Conservation (phyloP, 1,140 invertebrate species). For the Heliothis subflexa region DNA sequence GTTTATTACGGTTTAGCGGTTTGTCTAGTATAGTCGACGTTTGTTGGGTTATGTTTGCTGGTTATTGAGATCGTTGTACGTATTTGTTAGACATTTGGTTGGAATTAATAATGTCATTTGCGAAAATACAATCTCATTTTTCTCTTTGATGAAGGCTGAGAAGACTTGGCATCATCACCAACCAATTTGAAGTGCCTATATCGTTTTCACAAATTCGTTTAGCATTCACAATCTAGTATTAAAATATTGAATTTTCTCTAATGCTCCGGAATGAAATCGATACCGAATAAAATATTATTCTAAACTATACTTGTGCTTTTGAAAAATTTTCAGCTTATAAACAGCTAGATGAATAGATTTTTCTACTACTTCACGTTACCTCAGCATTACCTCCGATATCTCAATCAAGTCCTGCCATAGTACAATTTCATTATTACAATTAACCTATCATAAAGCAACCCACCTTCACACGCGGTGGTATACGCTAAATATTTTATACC, state of each 20-base stretch:
- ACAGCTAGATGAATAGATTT: neutral
- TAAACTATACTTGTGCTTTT: too few species aligned
- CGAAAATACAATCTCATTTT: too few species aligned
- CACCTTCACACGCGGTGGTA: slow-evolving; percentile 40
- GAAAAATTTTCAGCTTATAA: too few species aligned
- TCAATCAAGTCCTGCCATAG: slow-evolving; percentile 28
- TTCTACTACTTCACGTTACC: neutral
- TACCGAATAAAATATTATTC: too few species aligned
- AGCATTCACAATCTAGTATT: too few species aligned
- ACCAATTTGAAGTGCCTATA: too few species aligned
- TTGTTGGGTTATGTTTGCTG: slow-evolving; percentile 28
- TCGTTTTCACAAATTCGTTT: too few species aligned
- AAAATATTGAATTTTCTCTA: too few species aligned
- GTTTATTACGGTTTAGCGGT: slow-evolving; percentile 50
- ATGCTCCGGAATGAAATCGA: too few species aligned
- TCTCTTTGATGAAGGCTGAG: too few species aligned
- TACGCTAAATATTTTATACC: slow-evolving; percentile 50
- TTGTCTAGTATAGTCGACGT: slow-evolving; percentile 15
- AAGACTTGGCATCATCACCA: too few species aligned
- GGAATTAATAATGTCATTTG: neutral
- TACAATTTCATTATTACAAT: slow-evolving; percentile 53
- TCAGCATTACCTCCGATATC: neutral
- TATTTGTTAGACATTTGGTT: neutral
- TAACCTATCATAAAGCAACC: slow-evolving; percentile 51
- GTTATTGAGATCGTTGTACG: slow-evolving; percentile 3